phyloP scores from a whole-genome alignment of 2,888 invertebrate genomes.

The Metallyticus violacea region DNA sequence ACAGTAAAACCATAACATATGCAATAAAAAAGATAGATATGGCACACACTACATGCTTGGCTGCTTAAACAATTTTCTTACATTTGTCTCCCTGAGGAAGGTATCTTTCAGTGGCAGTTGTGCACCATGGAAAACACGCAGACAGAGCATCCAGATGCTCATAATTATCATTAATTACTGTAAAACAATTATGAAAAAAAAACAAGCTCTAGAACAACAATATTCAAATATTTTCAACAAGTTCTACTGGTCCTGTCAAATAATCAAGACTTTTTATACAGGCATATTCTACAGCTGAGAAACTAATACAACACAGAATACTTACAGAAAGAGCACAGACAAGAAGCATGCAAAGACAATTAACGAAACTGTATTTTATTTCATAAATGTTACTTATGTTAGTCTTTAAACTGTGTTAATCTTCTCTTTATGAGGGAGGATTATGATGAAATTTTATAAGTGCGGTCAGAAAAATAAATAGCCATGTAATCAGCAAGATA shows the following conservation, averaged over 20 bases:
- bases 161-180: constrained; percentile 68
- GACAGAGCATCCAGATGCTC: constrained; percentile 73
- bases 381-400: no score
- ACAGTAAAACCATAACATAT: no score
- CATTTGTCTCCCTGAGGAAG: constrained; percentile 62
- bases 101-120: constrained; percentile 59
- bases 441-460: no score
- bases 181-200: constrained; percentile 42
- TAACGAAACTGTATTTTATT: no score
- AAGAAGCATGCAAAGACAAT: no score
- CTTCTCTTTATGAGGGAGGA: no score
- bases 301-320: background rate
- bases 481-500: no score
- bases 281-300: background rate
- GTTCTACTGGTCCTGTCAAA: background rate
- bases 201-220: background rate
- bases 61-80: constrained; percentile 45
- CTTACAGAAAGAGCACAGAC: background rate
- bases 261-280: background rate
- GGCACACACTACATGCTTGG: background rate
- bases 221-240: background rate
- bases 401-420: no score
- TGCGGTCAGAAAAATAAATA: no score
- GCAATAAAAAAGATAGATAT: background rate
- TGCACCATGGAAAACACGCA: constrained; percentile 76